Evolutionary conservation across 2,888 invertebrate species (phyloP), one percentile per base, ranked within the genome.

Genomic region (Epirrita christyi): DNA sequence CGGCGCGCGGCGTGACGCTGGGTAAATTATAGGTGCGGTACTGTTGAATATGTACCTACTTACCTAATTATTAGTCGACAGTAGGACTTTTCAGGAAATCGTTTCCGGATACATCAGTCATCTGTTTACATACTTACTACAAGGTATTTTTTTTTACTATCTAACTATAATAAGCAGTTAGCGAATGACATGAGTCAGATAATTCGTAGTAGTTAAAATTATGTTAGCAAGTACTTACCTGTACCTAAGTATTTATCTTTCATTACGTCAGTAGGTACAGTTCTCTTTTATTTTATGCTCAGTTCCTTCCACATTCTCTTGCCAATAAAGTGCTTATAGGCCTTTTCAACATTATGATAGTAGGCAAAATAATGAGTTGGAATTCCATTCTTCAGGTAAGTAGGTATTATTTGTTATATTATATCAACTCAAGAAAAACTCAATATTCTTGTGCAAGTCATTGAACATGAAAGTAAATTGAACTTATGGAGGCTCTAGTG

Each of bases 11-110:
- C 44, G 67, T 88, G 83, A 85, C 79, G 77, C 67, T 68, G 70
- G 54, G 72, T 63, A 88, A 91, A 91, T 92, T 90, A 89, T 83
- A 89, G 85, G 86, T 87, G 82, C 73, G 78, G 71, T 67, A 59
- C 60, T 50, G 67, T 57, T 64, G 51, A 58, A 62, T 70, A 73
- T 68, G 64, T 70, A 58, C 66, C 73, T 71, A 74, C 21, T 21
- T 21, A 21, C 21, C 21, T 21, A 21, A 21, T 21, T 21, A 57
- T 65, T 60, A n/a, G 58, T 55, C 49, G 48, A 40, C 21, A 54
- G 74, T 77, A 71, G 72, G 53, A 70, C 73, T 80, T 81, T 83
- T 80, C 83, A 81, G 83, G 72, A 75, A 78, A 79, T 73, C 51
- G 61, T 79, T 80, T 85, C 83, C 82, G 78, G 63, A 66, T 62